These are phyloP conservation scores for Drosophila navojoa DNA, from an alignment of 1,140 invertebrate species.

Conservation along the genomic window DNA sequence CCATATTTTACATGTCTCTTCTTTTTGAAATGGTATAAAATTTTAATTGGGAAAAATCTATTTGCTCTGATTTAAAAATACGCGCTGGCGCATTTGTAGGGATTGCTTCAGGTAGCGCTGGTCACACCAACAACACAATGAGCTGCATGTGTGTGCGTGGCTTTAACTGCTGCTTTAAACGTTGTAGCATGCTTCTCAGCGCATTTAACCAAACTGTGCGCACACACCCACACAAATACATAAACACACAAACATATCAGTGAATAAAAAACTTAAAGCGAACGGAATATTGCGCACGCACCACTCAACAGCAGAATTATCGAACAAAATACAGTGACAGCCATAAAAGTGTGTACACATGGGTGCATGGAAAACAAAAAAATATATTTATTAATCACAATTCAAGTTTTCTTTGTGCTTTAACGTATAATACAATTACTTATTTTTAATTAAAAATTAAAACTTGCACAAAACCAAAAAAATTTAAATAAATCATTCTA, in stretches of 20 bases:
- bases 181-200: conserved; percentile 67
- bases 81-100: conserved; percentile 23
- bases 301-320: conserved; percentile 30
- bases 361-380: background rate
- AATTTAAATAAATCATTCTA: no score
- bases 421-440: no score
- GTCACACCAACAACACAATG: background rate
- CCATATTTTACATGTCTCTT: conserved; percentile 3
- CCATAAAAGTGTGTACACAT: conserved; percentile 10
- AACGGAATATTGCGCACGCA: conserved; percentile 59
- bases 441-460: no score
- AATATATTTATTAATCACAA: background rate
- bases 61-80: background rate
- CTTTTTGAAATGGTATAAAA: background rate
- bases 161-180: conserved; percentile 12
- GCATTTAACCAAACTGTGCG: conserved; percentile 42
- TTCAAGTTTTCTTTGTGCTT: background rate
- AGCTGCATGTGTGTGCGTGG: background rate
- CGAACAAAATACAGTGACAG: conserved; percentile 26
- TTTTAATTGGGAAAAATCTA: background rate
- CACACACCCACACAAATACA: conserved; percentile 14
- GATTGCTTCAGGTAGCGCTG: conserved; percentile 19
- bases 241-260: conserved; percentile 1
- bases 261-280: background rate
- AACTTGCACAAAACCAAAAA: no score